Evolutionary conservation across 2,113 vertebrate species (phyloP), one percentile per base, ranked within the genome.

Genomic region (Thalassarche chlororhynchos): DNA sequence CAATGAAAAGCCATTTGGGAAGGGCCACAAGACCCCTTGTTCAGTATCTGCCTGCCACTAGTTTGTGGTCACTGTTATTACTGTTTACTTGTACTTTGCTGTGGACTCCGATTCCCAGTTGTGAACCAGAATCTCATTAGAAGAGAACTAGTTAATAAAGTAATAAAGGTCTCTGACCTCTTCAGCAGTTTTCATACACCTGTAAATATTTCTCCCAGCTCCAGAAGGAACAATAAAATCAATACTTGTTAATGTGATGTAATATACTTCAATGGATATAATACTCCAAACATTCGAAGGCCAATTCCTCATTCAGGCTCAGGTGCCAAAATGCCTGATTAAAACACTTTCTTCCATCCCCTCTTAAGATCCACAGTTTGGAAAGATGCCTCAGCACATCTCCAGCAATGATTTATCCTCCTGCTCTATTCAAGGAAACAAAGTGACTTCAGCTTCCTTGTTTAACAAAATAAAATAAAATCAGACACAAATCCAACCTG

Each of bases 401-500:
- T 90, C 83, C 81, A 81, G 90, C 84, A 71, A 86, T 69, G 95
- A 96, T 96, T 98, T 97, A 97, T 93, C 78, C 84, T 96, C 84
- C 95, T 87, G 62, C 94, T 97, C 52, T 89, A 66, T 94, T 95
- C 49, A 64, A 96, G 93, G 92, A 96, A 97, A 96, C 87, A 92
- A 97, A 91, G 57, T 58, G 49, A 87, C 83, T 89, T 88, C 94
- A 88, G 81, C 68, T 91, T 94, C 69, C 90, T 97, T 97, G 96
- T 96, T 97, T 90, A 95, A 96, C 82, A 93, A 98, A 97, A 98
- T 95, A 96, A 92, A 97, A 92, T 87, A 91, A 89, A 96, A 80
- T 90, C 75, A n/a, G 96, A 90, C 71, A 52, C 77, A 96, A 94
- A 97, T 89, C 85, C 86, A 91, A 77, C 93, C 80, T 94, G 97